Evolutionary conservation across 2,888 invertebrate species (phyloP).

Genomic region (Eristalis intricaria): DNA sequence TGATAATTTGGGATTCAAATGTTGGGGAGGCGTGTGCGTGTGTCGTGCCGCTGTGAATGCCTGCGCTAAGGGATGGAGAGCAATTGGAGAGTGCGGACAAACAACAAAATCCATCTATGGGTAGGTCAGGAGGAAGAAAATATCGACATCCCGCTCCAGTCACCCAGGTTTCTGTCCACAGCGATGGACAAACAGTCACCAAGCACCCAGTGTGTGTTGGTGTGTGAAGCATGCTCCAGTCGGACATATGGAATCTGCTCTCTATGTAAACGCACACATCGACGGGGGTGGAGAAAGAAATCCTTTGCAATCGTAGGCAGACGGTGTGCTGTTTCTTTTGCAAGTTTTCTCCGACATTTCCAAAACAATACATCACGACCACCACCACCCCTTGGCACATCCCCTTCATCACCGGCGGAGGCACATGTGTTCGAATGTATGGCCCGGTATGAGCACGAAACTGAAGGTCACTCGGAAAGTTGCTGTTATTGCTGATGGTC

Average conservation of each 20-base stretch:
- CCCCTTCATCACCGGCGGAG: not conserved
- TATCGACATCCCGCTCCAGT: constrained; percentile 17
- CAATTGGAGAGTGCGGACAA: constrained; percentile 49
- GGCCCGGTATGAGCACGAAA: constrained; percentile 11
- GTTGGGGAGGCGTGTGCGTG: not conserved
- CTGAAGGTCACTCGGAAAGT: constrained; percentile 60
- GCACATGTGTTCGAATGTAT: constrained; percentile 23
- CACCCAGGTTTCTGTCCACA: constrained; percentile 5
- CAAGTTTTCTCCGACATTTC: constrained; percentile 40
- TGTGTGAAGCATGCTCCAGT: constrained; percentile 8
- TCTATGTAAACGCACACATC: not conserved
- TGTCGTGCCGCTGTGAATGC: not conserved
- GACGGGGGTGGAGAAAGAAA: constrained; percentile 8
- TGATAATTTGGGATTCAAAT: constrained; percentile 2
- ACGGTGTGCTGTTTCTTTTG: constrained; percentile 35
- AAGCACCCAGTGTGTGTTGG: not conserved
- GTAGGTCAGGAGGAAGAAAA: constrained; percentile 61
- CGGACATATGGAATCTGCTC: constrained; percentile 22
- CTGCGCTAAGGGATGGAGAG: constrained; percentile 33
- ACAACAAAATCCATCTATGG: constrained; percentile 61
- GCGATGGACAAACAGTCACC: constrained; percentile 28
- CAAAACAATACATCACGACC: constrained; percentile 27
- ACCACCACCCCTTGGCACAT: not conserved
- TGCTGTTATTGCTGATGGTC: constrained; percentile 33
- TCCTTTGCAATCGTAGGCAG: constrained; percentile 45